These are phyloP conservation scores for Euleptes europaea DNA, from an alignment of 2,113 vertebrate genomes.

Conservation along the genomic window DNA sequence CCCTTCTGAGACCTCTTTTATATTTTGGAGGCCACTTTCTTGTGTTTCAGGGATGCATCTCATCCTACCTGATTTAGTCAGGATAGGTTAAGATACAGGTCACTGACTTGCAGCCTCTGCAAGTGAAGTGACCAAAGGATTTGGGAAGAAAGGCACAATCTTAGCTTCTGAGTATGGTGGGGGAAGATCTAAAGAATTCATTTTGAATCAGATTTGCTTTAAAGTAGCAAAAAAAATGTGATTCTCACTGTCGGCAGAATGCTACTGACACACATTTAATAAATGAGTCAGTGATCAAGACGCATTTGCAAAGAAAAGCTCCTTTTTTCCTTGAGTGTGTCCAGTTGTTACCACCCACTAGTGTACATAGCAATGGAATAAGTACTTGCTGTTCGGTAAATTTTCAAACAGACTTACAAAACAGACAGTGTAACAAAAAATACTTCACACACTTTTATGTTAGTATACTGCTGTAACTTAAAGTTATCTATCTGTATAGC, in stretches of 20 bases:
- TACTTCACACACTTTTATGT: background rate
- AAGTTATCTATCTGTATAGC: no score
- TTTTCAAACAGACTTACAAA: background rate
- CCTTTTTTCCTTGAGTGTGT: background rate
- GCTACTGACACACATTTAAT: background rate
- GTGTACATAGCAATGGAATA: conserved; percentile 34
- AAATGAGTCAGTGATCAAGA: background rate
- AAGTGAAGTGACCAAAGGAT: background rate
- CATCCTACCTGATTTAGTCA: background rate
- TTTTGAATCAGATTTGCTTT: background rate
- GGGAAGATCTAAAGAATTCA: background rate
- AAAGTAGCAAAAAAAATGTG: background rate
- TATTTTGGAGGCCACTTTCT: background rate
- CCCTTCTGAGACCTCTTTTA: conserved; percentile 28
- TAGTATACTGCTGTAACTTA: background rate
- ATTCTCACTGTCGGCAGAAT: background rate
- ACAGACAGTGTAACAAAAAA: fast-evolving
- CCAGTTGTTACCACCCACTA: background rate
- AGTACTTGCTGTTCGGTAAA: background rate
- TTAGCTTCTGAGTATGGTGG: background rate
- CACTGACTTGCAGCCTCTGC: background rate
- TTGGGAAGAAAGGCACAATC: background rate
- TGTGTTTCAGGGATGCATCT: background rate
- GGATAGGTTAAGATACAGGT: background rate
- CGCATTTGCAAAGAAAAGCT: background rate